Evolutionary conservation across 1,140 invertebrate species (phyloP).

Genomic region (Temnothorax longispinosus): DNA sequence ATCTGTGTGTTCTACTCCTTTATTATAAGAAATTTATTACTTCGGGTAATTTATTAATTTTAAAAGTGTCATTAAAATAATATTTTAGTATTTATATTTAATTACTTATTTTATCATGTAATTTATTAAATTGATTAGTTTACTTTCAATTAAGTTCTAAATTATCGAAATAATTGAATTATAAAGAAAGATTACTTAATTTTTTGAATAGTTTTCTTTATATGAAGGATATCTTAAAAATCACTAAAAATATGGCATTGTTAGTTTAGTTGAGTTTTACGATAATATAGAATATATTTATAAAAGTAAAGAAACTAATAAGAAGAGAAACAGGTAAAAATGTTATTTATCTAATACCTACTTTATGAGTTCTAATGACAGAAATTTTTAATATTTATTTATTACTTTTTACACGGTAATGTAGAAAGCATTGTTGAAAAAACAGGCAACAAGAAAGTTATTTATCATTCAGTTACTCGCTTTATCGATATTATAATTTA

Average conservation of each 20-base stretch:
- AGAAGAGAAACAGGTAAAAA: background rate
- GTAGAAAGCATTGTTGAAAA: background rate
- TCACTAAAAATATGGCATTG: background rate
- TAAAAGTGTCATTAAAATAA: background rate
- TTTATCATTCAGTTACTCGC: background rate
- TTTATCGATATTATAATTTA: background rate
- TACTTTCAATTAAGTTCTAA: background rate
- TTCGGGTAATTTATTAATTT: background rate
- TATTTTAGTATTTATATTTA: background rate
- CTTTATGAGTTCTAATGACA: background rate
- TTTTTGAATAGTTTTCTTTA: background rate
- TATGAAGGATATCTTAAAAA: background rate
- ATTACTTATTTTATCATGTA: background rate
- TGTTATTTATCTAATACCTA: background rate
- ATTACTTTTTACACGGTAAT: background rate
- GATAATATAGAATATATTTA: no score
- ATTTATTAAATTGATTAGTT: background rate
- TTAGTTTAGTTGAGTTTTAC: background rate
- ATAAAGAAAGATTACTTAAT: background rate
- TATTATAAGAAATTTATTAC: background rate
- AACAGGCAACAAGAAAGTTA: background rate
- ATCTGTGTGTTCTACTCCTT: background rate
- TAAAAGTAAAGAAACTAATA: no score
- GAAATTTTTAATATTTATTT: background rate
- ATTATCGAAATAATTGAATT: background rate